These are phyloP conservation scores for Sminthurinus aureus DNA, from an alignment of 2,888 invertebrate species.

Conservation along the genomic window DNA sequence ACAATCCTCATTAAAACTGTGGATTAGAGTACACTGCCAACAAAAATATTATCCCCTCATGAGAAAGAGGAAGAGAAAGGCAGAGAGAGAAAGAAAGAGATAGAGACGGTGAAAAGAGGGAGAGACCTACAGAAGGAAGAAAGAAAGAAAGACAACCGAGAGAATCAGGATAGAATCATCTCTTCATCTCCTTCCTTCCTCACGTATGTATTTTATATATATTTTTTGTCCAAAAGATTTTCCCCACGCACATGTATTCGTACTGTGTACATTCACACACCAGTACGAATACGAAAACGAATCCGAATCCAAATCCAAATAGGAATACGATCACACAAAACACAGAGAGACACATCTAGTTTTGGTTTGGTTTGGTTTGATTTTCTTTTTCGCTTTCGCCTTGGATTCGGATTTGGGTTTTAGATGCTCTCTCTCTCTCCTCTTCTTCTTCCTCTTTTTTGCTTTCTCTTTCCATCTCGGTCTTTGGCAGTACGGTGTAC, in stretches of 20 bases:
- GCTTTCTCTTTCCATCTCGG: conserved; percentile 21
- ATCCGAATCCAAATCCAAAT: no score
- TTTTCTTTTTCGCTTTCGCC: not conserved
- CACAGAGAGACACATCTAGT: not conserved
- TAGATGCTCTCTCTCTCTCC: not conserved
- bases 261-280: no score
- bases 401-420: conserved; percentile 8
- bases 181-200: conserved; percentile 31
- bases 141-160: conserved; percentile 1
- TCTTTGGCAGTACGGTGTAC: not conserved
- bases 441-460: conserved; percentile 19
- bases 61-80: not conserved
- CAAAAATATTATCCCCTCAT: conserved; percentile 14
- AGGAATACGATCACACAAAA: no score
- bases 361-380: not conserved
- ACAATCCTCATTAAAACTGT: conserved; percentile 37
- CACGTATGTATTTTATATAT: not conserved
- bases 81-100: conserved; percentile 2
- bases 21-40: conserved; percentile 30
- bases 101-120: conserved; percentile 2
- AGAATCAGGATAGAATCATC: conserved; percentile 8
- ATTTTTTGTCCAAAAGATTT: not conserved
- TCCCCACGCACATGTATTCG: no score
- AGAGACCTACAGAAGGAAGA: not conserved
- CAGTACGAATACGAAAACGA: no score